Base-by-base conservation (phyloP, 2,113 vertebrate genomes). In the Microcebus jonahi region DNA sequence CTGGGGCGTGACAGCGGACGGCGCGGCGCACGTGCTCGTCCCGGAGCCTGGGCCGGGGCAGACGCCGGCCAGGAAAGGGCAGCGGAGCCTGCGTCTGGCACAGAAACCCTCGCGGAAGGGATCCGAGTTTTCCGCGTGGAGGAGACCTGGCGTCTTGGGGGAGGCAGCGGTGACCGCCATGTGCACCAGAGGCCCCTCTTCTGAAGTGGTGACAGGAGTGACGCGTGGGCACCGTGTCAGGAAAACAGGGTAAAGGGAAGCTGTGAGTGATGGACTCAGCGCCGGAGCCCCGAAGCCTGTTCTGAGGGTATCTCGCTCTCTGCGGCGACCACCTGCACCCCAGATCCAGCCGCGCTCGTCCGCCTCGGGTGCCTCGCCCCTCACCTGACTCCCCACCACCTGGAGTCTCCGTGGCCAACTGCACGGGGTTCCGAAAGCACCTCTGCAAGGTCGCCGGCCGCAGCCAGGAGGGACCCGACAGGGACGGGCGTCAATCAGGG, bases 321-420 rank as follows among this genome's bases (percentile, higher is more conserved):
- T 42, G 27, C 70, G 6, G 0, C 53, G 1, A 31, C 57, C 3
- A 1, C 53, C 75, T 12, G 42, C 25, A 23, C 2, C 17, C 39
- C 17, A 15, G n/a, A 70, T 5, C 59, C 5, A 14, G 50, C 18
- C 2, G 7, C 3, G 2, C 1, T 34, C 48, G 76, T 2, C 4
- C 3, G 0, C 9, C 63, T 0, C 0, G 34, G 53, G 13, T 6
- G 1, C 34, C 0, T 5, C 42, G 1, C 3, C 39, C 75, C 23
- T 1, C n/a, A 3, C 15, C 0, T 6, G 6, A 29, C 53, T 7
- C 8, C 17, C 2, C 0, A 6, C 13, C 67, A 8, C 61, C n/a
- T 36, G 42, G 42, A 21, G 45, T 27, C 59, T 1, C 0, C 0
- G 2, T 0, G 0, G 61, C 25, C 45, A 1, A n/a, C 18, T 20